Conservation (phyloP, 2,888 invertebrate genomes). For the Phragmatobia fuliginosa region DNA sequence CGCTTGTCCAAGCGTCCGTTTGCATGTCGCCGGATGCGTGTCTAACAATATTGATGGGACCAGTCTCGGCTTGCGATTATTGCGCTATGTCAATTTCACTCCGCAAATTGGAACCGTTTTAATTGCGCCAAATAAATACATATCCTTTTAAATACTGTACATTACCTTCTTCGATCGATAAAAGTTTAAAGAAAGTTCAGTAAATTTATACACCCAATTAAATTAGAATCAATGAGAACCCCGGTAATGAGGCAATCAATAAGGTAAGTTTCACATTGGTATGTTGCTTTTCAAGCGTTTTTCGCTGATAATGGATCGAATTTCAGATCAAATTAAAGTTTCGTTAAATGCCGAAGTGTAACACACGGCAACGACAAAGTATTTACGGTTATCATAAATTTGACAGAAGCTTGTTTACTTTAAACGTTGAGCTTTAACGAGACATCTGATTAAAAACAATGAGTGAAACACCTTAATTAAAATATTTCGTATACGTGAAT, state of each 20-base stretch:
- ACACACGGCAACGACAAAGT: constrained; percentile 62
- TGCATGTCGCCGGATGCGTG: constrained; percentile 77
- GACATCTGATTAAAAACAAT: constrained; percentile 77
- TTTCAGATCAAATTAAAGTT: constrained; percentile 74
- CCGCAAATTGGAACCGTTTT: constrained; percentile 54
- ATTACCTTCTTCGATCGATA: constrained; percentile 20
- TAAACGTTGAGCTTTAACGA: constrained; percentile 67
- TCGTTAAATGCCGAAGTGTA: constrained; percentile 73
- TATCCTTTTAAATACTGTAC: constrained; percentile 56
- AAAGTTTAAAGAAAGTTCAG: constrained; percentile 59
- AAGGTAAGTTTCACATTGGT: constrained; percentile 60
- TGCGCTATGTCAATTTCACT: constrained; percentile 73
- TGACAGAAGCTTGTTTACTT: constrained; percentile 65
- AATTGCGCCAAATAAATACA: constrained; percentile 66
- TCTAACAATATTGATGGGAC: constrained; percentile 78
- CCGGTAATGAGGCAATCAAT: constrained; percentile 74
- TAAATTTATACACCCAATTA: constrained; percentile 75
- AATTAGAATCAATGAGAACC: constrained; percentile 70
- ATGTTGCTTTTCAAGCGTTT: constrained; percentile 52
- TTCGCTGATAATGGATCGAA: constrained; percentile 64
- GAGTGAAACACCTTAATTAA: constrained; percentile 72
- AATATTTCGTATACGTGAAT: too few relatives aligned
- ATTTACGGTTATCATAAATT: constrained; percentile 76
- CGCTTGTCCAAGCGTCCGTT: constrained; percentile 68
- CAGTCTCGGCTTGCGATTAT: constrained; percentile 57